Evolutionary conservation across 2,888 invertebrate species (phyloP), one percentile per base, ranked within the genome.

Genomic region (Mesorhabditis spiculigera): DNA sequence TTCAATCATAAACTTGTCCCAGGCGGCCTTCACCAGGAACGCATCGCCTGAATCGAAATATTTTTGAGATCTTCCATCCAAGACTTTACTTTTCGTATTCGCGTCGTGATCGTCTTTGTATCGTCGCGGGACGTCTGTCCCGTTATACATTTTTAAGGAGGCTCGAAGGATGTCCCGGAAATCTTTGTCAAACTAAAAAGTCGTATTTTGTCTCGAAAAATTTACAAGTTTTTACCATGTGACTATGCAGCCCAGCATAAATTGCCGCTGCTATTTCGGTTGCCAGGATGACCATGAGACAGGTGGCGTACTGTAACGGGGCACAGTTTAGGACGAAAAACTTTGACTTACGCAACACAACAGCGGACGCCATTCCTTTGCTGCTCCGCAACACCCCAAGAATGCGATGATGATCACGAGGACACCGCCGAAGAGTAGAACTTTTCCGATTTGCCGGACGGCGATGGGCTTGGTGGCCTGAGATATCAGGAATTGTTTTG

Each of bases 1-100:
- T 74, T 85, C 85, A 13, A 79, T 81, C 85, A 85, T 85, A 16
- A 85, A 75, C 69, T 83, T 83, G 69, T 85, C 85, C 85, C 85
- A 84, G 5, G 84, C 84, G 3, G 82, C 77, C 71, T 85, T 84
- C 6, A 84, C 83, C 61, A 85, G 68, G 63, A 84, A 66, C 42
- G 68, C 75, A 50, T 71, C 69, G 45, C 44, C 61, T 63, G n/a
- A 50, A 50, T 28, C 28, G 28, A 28, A 28, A 28, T 28, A 28
- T 28, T 28, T 28, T 28, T 28, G 28, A 28, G 28, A 28, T 28
- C 28, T 28, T 28, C 28, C 28, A 28, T 28, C 28, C 28, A 50
- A 50, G n/a, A 50, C 8, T n/a, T 50, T 50, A 50, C 58, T 50
- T 50, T 50, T 50, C n/a, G 58, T 13, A 10, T n/a, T 64, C 5